Conservation (phyloP, 2,797 vertebrate genomes). For the Enteromius trimaculatus region DNA sequence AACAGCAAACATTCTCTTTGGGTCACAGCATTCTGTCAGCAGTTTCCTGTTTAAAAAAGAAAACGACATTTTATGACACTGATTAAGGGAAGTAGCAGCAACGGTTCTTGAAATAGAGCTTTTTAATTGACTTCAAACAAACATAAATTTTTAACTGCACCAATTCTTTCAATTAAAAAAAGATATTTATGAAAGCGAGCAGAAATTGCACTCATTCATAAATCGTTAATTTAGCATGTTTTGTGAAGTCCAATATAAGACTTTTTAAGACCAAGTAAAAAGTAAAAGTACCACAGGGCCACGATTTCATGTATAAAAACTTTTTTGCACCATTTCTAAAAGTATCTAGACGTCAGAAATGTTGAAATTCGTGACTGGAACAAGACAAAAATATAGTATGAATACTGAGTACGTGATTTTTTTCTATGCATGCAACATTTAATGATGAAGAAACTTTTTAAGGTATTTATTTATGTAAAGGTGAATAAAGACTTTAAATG, state of each 20-base stretch:
- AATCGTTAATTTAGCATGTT: background rate
- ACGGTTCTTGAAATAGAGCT: background rate
- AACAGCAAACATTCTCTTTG: slow-evolving; percentile 86
- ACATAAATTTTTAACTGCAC: background rate
- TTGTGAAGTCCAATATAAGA: background rate
- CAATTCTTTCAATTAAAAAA: background rate
- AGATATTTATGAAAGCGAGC: background rate
- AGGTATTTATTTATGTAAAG: background rate
- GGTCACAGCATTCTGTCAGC: slow-evolving; percentile 90
- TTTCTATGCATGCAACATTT: no score
- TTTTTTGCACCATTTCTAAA: no score
- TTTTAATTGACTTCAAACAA: background rate
- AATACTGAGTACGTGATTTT: no score
- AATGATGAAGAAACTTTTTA: no score
- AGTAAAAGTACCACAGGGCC: no score
- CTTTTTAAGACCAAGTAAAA: background rate
- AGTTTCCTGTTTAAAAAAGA: slow-evolving; percentile 75
- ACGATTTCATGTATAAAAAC: background rate
- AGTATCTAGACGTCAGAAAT: no score
- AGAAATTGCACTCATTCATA: background rate
- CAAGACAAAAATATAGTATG: no score
- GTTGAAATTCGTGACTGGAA: no score
- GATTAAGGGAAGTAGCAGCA: background rate
- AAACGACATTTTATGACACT: background rate
- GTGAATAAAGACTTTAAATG: background rate